phyloP scores from a whole-genome alignment of 2,888 invertebrate species.

The Iphiclides podalirius region DNA sequence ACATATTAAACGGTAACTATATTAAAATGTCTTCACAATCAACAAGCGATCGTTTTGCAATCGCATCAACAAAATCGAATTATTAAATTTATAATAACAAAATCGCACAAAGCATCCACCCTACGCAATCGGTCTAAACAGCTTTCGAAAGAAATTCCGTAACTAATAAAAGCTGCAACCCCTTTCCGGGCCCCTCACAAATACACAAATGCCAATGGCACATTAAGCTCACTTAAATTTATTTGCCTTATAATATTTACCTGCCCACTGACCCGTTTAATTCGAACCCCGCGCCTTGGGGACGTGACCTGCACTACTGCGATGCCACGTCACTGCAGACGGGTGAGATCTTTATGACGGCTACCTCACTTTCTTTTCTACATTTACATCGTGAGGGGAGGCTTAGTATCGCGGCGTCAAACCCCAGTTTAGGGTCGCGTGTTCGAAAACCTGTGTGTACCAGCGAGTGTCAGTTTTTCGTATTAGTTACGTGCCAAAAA shows the following conservation, averaged over 20 bases:
- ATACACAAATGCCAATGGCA: slow-evolving; percentile 69
- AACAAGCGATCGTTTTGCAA: too few species aligned
- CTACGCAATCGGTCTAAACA: slow-evolving; percentile 6
- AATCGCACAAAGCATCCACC: neutral
- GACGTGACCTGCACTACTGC: slow-evolving; percentile 57
- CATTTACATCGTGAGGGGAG: neutral
- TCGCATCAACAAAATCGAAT: too few species aligned
- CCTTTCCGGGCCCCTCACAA: slow-evolving; percentile 35
- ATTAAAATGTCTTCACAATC: too few species aligned
- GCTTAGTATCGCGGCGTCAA: neutral
- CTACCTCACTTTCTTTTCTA: neutral
- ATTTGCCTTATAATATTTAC: slow-evolving; percentile 75
- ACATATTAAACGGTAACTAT: too few species aligned
- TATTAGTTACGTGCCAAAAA: too few species aligned
- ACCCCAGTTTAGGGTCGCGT: too few species aligned
- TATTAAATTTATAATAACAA: too few species aligned
- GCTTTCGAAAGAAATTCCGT: slow-evolving; percentile 8
- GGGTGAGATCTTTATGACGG: slow-evolving; percentile 23
- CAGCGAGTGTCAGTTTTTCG: too few species aligned
- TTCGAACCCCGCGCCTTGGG: slow-evolving; percentile 48
- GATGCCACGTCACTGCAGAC: slow-evolving; percentile 68
- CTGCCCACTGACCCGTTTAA: slow-evolving; percentile 74
- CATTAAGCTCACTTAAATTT: slow-evolving; percentile 73
- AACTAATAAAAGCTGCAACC: slow-evolving; percentile 24
- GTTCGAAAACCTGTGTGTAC: too few species aligned